Percentiles rank a stretch among this genome's conserved stretches.
phyloP scores from a whole-genome alignment of 2,797 vertebrate genomes.

The Falco biarmicus region DNA sequence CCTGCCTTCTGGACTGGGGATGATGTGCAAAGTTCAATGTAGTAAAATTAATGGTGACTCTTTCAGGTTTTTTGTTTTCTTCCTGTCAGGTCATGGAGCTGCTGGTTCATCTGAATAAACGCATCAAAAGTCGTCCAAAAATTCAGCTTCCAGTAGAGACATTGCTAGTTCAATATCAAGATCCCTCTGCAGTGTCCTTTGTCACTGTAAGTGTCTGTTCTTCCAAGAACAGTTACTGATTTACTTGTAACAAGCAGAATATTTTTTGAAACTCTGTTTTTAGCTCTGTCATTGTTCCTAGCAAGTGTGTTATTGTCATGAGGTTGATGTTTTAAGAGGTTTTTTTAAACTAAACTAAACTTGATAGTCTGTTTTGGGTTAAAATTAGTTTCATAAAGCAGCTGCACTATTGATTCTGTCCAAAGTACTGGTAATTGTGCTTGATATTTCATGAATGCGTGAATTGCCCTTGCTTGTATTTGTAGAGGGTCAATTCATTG shows the following conservation, averaged over 20 bases:
- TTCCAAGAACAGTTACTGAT: not conserved
- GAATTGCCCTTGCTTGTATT: not conserved
- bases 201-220: conserved; percentile 86
- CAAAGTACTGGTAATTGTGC: not conserved
- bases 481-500: not conserved
- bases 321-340: not conserved
- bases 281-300: not conserved
- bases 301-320: not conserved
- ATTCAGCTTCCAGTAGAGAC: conserved; percentile 99
- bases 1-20: not conserved
- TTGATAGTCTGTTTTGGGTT: not conserved
- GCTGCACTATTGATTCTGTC: not conserved
- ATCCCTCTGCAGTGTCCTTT: conserved; percentile 96
- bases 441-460: not conserved
- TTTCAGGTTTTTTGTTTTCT: not conserved
- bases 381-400: not conserved
- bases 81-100: conserved; percentile 94
- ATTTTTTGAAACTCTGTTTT: not conserved
- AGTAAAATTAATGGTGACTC: not conserved
- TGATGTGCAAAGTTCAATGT: not conserved
- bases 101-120: conserved; percentile 96
- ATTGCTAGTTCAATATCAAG: conserved; percentile 95
- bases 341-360: not conserved
- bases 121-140: conserved; percentile 97
- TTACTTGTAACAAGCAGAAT: not conserved